Evolutionary conservation across 2,888 invertebrate genomes (phyloP).

Genomic region (Therioaphis trifolii): DNA sequence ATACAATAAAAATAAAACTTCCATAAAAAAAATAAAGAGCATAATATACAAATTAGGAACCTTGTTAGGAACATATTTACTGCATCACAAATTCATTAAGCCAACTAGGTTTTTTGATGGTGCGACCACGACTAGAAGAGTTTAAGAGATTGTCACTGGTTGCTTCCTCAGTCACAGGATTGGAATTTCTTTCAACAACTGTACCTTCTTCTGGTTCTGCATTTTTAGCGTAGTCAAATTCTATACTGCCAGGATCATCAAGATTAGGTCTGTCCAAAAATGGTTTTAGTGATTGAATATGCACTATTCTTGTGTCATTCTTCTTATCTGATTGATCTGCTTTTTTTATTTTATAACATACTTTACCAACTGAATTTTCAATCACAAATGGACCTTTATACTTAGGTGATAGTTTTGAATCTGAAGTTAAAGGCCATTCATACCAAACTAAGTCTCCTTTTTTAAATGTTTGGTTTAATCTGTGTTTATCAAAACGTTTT

Average conservation of each 20-base stretch:
- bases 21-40: too few species aligned
- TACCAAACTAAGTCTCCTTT: constrained; percentile 25
- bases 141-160: too few species aligned
- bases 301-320: neutral
- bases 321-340: constrained; percentile 7
- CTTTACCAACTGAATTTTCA: constrained; percentile 11
- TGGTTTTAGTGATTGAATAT: constrained; percentile 34
- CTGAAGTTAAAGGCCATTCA: neutral
- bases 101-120: too few species aligned
- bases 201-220: too few species aligned
- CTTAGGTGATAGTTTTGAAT: constrained; percentile 19
- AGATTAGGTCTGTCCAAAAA: neutral
- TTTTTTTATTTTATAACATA: constrained; percentile 20
- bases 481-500: constrained; percentile 5
- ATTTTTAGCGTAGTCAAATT: neutral
- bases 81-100: too few species aligned
- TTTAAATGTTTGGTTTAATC: neutral
- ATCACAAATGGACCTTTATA: constrained; percentile 18
- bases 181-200: too few species aligned
- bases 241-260: neutral
- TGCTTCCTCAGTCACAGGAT: too few species aligned
- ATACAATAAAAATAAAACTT: too few species aligned
- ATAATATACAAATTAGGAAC: too few species aligned
- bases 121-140: too few species aligned
- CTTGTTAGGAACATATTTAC: too few species aligned